phyloP scores from a whole-genome alignment of 1,140 invertebrate species.

The Streblospio benedicti region DNA sequence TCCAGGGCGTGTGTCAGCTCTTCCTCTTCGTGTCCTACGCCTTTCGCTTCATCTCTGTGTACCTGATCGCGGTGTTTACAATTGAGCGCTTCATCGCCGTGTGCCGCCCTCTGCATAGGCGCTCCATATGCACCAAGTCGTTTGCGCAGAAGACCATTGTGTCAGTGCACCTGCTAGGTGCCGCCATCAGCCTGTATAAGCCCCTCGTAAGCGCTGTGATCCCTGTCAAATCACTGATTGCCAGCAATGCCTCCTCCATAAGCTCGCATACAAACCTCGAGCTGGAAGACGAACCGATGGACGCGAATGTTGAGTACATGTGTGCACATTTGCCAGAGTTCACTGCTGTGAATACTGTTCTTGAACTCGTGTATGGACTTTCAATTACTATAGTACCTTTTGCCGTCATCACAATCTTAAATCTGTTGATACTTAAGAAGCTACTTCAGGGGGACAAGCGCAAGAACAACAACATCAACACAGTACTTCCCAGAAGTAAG shows the following conservation, averaged over 20 bases:
- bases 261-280: too few species aligned
- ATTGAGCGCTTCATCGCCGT: constrained; percentile 33
- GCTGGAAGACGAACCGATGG: too few species aligned
- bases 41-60: constrained; percentile 35
- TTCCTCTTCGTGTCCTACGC: constrained; percentile 31
- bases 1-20: constrained; percentile 32
- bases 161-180: constrained; percentile 17
- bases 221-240: too few species aligned
- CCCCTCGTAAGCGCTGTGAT: constrained; percentile 24
- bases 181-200: constrained; percentile 27
- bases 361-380: constrained; percentile 6
- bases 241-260: too few species aligned
- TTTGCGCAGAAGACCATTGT: constrained; percentile 24
- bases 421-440: not conserved
- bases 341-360: not conserved
- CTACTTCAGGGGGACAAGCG: not conserved
- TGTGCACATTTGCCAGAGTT: too few species aligned
- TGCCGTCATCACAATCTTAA: constrained; percentile 7
- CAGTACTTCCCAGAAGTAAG: constrained; percentile 16
- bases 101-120: constrained; percentile 16
- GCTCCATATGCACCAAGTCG: not conserved
- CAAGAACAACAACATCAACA: constrained; percentile 1
- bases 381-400: constrained; percentile 6
- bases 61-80: constrained; percentile 39
- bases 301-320: too few species aligned